Percentiles rank a stretch among this genome's conserved stretches.
Evolutionary conservation across 1,140 invertebrate genomes (phyloP).

Genomic region (Tribolium castaneum): DNA sequence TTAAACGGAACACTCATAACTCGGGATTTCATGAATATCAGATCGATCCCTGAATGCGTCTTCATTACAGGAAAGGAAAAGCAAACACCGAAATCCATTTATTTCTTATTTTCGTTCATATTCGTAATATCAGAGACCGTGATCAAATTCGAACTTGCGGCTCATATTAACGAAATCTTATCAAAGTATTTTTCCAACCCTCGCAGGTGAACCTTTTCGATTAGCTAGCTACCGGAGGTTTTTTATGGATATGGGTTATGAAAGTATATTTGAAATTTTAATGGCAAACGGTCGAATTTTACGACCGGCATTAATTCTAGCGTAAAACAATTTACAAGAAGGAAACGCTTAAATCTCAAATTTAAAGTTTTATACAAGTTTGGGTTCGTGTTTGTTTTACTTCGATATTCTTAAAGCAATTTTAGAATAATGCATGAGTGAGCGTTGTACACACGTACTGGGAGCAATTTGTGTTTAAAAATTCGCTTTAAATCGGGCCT

Average conservation of each 20-base stretch:
- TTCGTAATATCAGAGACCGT: background rate
- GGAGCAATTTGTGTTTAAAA: background rate
- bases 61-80: background rate
- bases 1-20: background rate
- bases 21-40: background rate
- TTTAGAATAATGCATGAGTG: background rate
- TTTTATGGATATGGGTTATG: background rate
- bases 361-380: background rate
- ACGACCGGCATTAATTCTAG: background rate
- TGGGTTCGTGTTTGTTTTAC: background rate
- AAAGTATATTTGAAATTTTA: background rate
- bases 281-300: background rate
- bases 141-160: background rate
- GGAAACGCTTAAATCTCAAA: background rate
- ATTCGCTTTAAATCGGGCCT: background rate
- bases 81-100: background rate
- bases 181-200: too few relatives aligned
- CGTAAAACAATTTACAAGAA: background rate
- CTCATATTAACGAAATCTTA: background rate
- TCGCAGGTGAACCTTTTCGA: background rate
- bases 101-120: background rate
- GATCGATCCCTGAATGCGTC: background rate
- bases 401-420: background rate
- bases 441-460: too few relatives aligned
- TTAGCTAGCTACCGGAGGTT: background rate